Evolutionary conservation across 2,888 invertebrate genomes (phyloP).

Genomic region (Tillus elongatus): DNA sequence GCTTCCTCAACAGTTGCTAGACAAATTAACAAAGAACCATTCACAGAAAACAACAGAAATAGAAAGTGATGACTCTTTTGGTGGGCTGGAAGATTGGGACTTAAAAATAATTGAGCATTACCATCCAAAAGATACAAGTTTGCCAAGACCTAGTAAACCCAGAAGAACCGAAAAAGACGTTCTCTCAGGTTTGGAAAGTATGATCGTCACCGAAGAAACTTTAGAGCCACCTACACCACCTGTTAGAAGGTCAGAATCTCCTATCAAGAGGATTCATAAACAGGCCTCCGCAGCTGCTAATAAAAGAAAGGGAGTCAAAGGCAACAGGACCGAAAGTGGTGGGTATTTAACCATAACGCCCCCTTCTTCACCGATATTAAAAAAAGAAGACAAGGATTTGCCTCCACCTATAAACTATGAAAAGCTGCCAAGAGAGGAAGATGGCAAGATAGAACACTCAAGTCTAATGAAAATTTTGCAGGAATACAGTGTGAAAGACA

Average conservation of each 20-base stretch:
- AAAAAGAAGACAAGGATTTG: conserved; percentile 11
- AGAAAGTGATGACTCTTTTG: conserved; percentile 44
- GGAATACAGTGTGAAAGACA: conserved; percentile 33
- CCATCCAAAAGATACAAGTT: conserved; percentile 39
- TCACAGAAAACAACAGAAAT: conserved; percentile 35
- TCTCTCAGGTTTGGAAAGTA: conserved; percentile 33
- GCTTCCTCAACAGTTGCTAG: conserved; percentile 39
- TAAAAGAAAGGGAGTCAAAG: conserved; percentile 8
- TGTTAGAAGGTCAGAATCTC: conserved; percentile 31
- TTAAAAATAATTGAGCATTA: conserved; percentile 43
- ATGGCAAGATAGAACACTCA: conserved; percentile 34
- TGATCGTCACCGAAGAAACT: conserved; percentile 32
- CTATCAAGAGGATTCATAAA: conserved; percentile 31
- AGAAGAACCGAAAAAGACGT: conserved; percentile 25
- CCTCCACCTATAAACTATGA: conserved; percentile 9
- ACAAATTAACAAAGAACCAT: conserved; percentile 29
- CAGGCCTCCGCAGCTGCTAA: conserved; percentile 2
- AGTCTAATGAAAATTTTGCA: conserved; percentile 37
- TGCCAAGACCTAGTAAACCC: conserved; percentile 34
- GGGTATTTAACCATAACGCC: conserved; percentile 23
- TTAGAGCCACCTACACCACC: conserved; percentile 28
- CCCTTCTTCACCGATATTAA: conserved; percentile 29
- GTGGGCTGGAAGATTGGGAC: conserved; percentile 45
- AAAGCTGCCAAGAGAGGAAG: conserved; percentile 24
- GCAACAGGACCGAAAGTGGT: conserved; percentile 6